A percentile compares a stretch with the other conserved stretches of the same genome.
phyloP scores from a whole-genome alignment of 2,113 vertebrate genomes.

The Pycnonotus jocosus region DNA sequence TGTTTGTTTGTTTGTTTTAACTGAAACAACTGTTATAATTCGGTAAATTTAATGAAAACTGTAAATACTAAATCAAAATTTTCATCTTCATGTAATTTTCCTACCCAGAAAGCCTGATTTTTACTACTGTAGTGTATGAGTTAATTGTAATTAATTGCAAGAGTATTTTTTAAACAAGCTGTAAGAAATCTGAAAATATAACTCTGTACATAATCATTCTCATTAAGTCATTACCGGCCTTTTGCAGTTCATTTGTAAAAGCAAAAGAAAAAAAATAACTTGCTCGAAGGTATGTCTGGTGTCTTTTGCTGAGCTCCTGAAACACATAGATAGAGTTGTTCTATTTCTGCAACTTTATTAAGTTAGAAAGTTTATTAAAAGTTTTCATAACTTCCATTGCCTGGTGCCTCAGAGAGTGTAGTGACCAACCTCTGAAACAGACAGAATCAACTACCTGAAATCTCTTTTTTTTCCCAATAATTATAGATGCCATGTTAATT shows the following conservation, averaged over 20 bases:
- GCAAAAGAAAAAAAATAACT: neutral
- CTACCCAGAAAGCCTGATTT: neutral
- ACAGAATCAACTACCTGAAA: neutral
- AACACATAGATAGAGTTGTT: neutral
- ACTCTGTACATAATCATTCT: neutral
- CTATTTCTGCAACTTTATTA: neutral
- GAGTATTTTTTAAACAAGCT: neutral
- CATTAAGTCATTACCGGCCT: neutral
- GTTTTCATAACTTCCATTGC: neutral
- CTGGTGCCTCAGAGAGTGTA: neutral
- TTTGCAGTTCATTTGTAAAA: neutral
- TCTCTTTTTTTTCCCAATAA: neutral
- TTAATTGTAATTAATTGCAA: neutral
- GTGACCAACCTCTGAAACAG: neutral
- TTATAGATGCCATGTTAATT: neutral
- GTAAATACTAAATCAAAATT: neutral
- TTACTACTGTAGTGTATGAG: neutral
- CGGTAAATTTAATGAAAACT: neutral
- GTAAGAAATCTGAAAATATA: neutral
- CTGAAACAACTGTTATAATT: neutral
- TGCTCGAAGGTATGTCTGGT: neutral
- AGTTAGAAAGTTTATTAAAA: neutral
- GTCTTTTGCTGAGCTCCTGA: neutral
- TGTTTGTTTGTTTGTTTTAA: neutral
- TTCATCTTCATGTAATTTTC: neutral